These are phyloP conservation scores for Ascaphus truei DNA, from an alignment of 2,113 vertebrate species.

Conservation along the genomic window DNA sequence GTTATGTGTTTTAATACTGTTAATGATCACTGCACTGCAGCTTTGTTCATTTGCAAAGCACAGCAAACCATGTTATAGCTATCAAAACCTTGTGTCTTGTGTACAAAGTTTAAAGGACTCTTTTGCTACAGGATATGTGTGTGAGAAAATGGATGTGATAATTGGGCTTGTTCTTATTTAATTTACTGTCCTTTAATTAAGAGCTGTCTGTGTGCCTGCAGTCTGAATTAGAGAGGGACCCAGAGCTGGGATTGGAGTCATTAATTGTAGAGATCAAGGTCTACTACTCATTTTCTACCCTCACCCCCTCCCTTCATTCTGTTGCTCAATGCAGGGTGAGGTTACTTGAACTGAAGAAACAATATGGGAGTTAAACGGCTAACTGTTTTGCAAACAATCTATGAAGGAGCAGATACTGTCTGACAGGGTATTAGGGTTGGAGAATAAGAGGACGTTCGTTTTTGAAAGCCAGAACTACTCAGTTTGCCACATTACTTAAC, in stretches of 20 bases:
- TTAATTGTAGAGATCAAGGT: not conserved
- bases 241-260: not conserved
- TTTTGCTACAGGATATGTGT: not conserved
- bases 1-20: not conserved
- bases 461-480: too few relatives aligned
- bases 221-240: conserved; percentile 6
- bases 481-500: too few relatives aligned
- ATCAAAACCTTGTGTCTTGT: not conserved
- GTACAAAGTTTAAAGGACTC: not conserved
- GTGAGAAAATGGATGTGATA: conserved; percentile 61
- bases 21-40: not conserved
- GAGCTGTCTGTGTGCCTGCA: conserved; percentile 59
- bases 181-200: conserved; percentile 78
- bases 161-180: conserved; percentile 78
- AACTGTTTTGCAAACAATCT: too few relatives aligned
- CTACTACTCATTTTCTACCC: not conserved
- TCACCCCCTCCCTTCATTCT: too few relatives aligned
- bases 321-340: too few relatives aligned
- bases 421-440: too few relatives aligned
- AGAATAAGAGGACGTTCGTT: too few relatives aligned
- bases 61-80: not conserved
- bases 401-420: too few relatives aligned
- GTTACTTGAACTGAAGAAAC: too few relatives aligned
- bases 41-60: not conserved
- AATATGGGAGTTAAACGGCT: too few relatives aligned